phyloP scores from a whole-genome alignment of 2,888 invertebrate genomes.

The Callyntrura guangdongensis region DNA sequence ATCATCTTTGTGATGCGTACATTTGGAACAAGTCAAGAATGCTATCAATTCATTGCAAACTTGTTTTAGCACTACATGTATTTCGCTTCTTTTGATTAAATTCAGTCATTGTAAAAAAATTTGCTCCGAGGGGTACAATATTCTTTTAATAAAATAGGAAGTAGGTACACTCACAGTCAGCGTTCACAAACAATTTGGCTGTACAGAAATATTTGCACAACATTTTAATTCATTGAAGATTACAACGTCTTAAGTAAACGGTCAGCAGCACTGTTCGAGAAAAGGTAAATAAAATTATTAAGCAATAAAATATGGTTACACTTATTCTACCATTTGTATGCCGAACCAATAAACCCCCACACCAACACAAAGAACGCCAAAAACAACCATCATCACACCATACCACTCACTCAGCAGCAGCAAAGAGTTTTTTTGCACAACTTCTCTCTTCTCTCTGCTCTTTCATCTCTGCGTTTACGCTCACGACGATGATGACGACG shows the following conservation, averaged over 20 bases:
- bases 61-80: background rate
- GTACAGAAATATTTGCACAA: background rate
- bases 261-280: conserved; percentile 1
- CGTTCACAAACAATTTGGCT: background rate
- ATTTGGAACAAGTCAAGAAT: background rate
- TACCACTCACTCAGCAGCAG: background rate
- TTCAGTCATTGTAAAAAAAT: background rate
- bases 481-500: background rate
- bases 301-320: background rate
- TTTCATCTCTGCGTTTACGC: conserved; percentile 4
- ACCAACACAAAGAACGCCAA: conserved; percentile 22
- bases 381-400: background rate
- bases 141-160: background rate
- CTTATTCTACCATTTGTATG: background rate
- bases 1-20: background rate
- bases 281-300: conserved; percentile 20
- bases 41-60: conserved; percentile 2
- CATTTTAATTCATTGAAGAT: background rate
- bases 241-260: background rate
- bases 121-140: background rate
- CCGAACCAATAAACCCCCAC: conserved; percentile 4
- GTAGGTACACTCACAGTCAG: background rate
- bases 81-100: background rate
- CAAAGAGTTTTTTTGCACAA: conserved; percentile 3
- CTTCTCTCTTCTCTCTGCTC: background rate